Evolutionary conservation across 2,113 vertebrate species (phyloP).

Genomic region (Ochotona princeps): DNA sequence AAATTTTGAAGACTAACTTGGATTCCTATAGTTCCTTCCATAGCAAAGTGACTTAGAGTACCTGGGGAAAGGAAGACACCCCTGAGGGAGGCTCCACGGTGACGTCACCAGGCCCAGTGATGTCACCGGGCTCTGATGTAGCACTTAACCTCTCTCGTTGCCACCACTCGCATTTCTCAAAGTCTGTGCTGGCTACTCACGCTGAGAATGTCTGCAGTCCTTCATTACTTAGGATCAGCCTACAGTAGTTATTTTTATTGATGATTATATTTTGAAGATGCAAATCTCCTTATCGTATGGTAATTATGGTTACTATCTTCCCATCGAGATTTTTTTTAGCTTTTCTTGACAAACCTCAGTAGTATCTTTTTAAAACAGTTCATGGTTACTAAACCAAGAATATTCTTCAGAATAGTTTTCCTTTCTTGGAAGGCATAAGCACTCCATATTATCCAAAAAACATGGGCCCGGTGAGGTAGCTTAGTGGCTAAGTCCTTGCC

Average conservation of each 20-base stretch:
- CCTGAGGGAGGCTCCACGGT: constrained; percentile 32
- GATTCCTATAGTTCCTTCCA: constrained; percentile 52
- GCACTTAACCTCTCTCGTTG: constrained; percentile 54
- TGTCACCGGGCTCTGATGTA: constrained; percentile 21
- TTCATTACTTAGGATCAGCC: constrained; percentile 1
- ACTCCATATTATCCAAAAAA: not conserved
- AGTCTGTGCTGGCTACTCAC: constrained; percentile 43
- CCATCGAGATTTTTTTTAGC: not conserved
- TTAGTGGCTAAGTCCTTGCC: too few species aligned
- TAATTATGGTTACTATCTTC: not conserved
- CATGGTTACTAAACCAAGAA: constrained; percentile 15
- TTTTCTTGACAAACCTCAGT: constrained; percentile 7
- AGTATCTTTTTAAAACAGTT: not conserved
- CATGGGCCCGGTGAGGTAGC: too few species aligned
- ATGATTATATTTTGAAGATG: not conserved
- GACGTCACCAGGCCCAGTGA: constrained; percentile 44
- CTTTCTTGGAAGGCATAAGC: not conserved
- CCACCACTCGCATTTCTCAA: constrained; percentile 54
- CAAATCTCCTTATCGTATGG: not conserved
- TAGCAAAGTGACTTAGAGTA: constrained; percentile 60
- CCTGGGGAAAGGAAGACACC: constrained; percentile 64
- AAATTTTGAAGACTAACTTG: not conserved
- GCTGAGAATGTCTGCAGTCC: constrained; percentile 17
- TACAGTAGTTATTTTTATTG: not conserved
- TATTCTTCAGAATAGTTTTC: constrained; percentile 39